These are phyloP conservation scores for Apis cerana DNA, from an alignment of 1,140 invertebrate species.

Conservation along the genomic window DNA sequence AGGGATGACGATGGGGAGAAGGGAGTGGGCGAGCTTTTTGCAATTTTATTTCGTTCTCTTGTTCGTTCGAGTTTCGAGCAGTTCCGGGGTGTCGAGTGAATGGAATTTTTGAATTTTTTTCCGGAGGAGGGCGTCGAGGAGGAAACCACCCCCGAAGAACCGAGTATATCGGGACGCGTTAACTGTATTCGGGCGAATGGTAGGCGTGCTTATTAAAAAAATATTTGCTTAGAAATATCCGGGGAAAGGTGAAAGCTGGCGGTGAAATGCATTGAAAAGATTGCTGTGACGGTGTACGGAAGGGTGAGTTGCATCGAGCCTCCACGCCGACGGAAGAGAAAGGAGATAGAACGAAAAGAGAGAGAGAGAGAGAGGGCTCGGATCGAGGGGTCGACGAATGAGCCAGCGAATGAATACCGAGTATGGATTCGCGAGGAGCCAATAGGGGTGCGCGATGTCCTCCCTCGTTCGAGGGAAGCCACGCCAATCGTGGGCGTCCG, in stretches of 20 bases:
- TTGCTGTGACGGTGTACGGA: slow-evolving; percentile 23
- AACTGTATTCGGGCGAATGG: neutral
- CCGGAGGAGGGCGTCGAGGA: too few species aligned
- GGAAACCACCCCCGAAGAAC: neutral
- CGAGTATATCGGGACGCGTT: neutral
- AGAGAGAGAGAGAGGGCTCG: slow-evolving; percentile 20
- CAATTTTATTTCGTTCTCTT: too few species aligned
- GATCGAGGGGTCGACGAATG: slow-evolving; percentile 62
- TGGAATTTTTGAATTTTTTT: too few species aligned
- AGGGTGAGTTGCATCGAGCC: slow-evolving; percentile 47
- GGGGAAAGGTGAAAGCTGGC: slow-evolving; percentile 54
- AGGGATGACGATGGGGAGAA: too few species aligned
- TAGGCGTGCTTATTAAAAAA: slow-evolving; percentile 58
- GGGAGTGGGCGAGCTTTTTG: too few species aligned
- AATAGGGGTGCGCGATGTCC: slow-evolving; percentile 62
- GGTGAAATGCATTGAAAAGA: slow-evolving; percentile 59
- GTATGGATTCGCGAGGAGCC: slow-evolving; percentile 70
- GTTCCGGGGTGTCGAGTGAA: too few species aligned
- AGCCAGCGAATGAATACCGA: slow-evolving; percentile 72
- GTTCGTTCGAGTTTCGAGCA: too few species aligned
- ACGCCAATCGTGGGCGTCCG: slow-evolving; percentile 67
- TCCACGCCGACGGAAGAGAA: slow-evolving; percentile 6
- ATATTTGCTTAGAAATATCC: slow-evolving; percentile 65
- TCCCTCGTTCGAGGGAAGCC: slow-evolving; percentile 57
- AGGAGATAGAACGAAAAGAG: slow-evolving; percentile 27